Evolutionary conservation across 1,140 invertebrate species (phyloP).

Genomic region (Stegodyphus mimosarum): DNA sequence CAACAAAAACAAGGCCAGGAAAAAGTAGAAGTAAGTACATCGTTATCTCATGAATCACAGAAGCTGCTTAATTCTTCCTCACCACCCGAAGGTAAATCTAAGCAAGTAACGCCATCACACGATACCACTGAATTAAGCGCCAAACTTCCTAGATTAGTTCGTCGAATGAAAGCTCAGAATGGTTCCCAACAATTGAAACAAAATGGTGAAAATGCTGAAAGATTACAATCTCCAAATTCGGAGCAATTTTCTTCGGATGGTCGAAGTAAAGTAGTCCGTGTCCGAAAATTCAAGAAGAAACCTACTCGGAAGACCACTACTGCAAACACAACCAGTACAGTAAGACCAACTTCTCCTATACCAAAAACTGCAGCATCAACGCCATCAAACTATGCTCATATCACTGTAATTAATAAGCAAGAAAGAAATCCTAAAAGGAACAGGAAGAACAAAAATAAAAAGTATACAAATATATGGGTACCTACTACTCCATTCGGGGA

Average conservation of each 20-base stretch:
- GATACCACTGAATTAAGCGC: neutral
- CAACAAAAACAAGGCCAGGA: neutral
- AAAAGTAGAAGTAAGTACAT: neutral
- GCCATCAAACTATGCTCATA: slow-evolving; percentile 12
- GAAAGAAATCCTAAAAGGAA: slow-evolving; percentile 18
- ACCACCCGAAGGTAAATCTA: too few species aligned
- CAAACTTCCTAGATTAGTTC: neutral
- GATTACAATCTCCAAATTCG: neutral
- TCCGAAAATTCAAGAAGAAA: slow-evolving; percentile 18
- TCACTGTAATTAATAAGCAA: slow-evolving; percentile 42
- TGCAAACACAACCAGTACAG: neutral
- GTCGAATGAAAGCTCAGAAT: slow-evolving; percentile 7
- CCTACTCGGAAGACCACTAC: neutral
- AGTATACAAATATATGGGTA: neutral
- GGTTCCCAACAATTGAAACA: neutral
- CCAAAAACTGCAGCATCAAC: neutral
- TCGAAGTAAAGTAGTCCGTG: slow-evolving; percentile 16
- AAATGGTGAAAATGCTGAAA: neutral
- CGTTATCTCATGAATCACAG: too few species aligned
- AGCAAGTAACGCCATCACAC: neutral
- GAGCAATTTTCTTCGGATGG: neutral
- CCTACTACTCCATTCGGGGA: neutral
- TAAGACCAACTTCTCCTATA: neutral
- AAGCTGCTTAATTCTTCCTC: too few species aligned
- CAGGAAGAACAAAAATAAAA: slow-evolving; percentile 26